These are phyloP conservation scores for Acromyrmex charruanus DNA, from an alignment of 1,140 invertebrate genomes.

Conservation along the genomic window DNA sequence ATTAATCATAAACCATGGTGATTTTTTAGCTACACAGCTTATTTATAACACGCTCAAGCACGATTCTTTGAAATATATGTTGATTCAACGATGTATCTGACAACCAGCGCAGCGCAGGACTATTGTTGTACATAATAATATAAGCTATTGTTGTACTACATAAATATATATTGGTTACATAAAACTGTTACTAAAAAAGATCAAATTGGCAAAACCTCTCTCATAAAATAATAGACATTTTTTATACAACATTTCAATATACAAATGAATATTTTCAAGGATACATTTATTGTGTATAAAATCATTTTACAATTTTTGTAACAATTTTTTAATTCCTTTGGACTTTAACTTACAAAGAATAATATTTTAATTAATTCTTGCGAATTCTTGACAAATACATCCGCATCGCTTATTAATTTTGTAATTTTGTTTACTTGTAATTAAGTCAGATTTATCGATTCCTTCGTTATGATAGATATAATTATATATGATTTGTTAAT, in stretches of 20 bases:
- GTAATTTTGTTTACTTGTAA: not conserved
- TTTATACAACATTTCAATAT: not conserved
- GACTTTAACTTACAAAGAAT: not conserved
- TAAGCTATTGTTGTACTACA: not conserved
- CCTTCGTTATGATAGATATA: not conserved
- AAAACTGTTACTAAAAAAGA: not conserved
- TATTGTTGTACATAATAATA: not conserved
- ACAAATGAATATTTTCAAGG: not conserved
- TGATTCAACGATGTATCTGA: conserved; percentile 27
- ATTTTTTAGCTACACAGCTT: conserved; percentile 54
- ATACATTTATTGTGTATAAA: not conserved
- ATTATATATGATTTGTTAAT: not conserved
- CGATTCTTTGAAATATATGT: conserved; percentile 27
- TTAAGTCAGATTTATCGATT: not conserved
- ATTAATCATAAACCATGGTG: conserved; percentile 61
- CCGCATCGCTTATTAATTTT: not conserved
- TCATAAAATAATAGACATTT: not conserved
- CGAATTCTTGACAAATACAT: not conserved
- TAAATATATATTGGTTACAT: not conserved
- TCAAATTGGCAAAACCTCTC: not conserved
- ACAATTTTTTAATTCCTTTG: not conserved
- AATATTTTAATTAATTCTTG: too few relatives aligned
- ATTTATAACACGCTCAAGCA: conserved; percentile 50
- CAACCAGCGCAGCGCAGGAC: not conserved
- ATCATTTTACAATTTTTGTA: not conserved